Evolutionary conservation across 2,797 vertebrate species (phyloP), one percentile per base, ranked within the genome.

Genomic region (Falco peregrinus): DNA sequence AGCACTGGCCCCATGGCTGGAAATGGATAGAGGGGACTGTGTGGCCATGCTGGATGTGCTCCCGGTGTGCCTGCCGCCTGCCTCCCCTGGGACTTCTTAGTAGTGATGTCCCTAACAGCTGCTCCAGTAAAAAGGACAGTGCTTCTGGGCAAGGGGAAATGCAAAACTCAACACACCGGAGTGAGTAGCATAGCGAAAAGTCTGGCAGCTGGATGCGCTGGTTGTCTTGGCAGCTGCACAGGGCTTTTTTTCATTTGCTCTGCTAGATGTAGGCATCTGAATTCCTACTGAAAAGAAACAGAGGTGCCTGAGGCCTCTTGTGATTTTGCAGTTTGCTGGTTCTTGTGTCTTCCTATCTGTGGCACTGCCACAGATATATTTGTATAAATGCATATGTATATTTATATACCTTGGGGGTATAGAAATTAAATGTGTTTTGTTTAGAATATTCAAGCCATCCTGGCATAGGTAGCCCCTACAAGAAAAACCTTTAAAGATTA

Each of bases 211-310:
- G 84, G 64, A 89, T 64, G 57, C 84, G 53, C 56, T 1, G 39
- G 73, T 90, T 92, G 48, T 88, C 69, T 88, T 87, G 89, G 89
- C 74, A 92, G 91, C 85, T 90, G 14, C 0, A 2, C 65, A 33
- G 31, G n/a, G 1, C 0, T 81, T 92, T 84, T 75, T 87, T 83
- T 53, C 76, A 0, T 89, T 94, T 92, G 43, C 70, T 84, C 24
- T 90, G 70, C 59, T 87, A 87, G 57, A 78, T 71, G 20, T 48
- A 81, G 73, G 65, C 80, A 92, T 81, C 77, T 90, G 70, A 92
- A 83, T 47, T 87, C 47, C 50, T 61, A 19, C 22, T 69, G 33
- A 61, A 89, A 93, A 78, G 57, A 70, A 92, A 39, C 18, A 47
- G 33, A 48, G 29, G n/a, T 84, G 74, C 77, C 59, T 1, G 1